Percentiles rank a stretch among this genome's conserved stretches.
Evolutionary conservation across 2,888 invertebrate genomes (phyloP).

Genomic region (Eilema depressum): DNA sequence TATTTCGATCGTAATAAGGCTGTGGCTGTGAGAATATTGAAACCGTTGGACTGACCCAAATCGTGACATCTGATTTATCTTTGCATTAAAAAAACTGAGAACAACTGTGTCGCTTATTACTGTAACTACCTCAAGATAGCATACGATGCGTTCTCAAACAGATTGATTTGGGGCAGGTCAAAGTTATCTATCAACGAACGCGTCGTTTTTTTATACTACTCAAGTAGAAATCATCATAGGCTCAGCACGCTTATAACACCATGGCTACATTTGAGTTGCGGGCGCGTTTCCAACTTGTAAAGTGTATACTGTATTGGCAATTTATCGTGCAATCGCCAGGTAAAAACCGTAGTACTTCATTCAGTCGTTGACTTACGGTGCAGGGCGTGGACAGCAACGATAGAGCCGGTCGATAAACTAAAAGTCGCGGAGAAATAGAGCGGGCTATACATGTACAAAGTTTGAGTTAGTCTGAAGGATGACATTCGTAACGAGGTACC

Average conservation of each 20-base stretch:
- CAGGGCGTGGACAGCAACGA: conserved; percentile 2
- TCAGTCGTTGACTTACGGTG: background rate
- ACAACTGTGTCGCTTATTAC: conserved; percentile 7
- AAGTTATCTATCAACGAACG: conserved; percentile 19
- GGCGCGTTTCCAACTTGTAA: background rate
- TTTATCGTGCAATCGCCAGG: background rate
- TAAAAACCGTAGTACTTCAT: background rate
- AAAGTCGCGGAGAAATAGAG: background rate
- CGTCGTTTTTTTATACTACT: background rate
- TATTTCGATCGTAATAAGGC: background rate
- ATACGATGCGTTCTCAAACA: conserved; percentile 15
- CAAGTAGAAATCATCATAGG: background rate
- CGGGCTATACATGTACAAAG: background rate
- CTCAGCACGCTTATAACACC: background rate
- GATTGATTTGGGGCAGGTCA: conserved; percentile 33
- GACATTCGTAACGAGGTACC: background rate
- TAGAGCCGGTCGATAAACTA: background rate
- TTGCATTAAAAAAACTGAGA: conserved; percentile 5
- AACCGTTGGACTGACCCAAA: conserved; percentile 4
- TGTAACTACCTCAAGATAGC: conserved; percentile 10
- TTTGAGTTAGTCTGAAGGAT: background rate
- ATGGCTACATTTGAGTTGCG: background rate
- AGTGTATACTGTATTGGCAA: background rate
- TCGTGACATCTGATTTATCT: background rate
- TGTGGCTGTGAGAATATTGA: background rate